These are phyloP conservation scores for Eilema caniola DNA, from an alignment of 2,888 invertebrate genomes.

Conservation along the genomic window DNA sequence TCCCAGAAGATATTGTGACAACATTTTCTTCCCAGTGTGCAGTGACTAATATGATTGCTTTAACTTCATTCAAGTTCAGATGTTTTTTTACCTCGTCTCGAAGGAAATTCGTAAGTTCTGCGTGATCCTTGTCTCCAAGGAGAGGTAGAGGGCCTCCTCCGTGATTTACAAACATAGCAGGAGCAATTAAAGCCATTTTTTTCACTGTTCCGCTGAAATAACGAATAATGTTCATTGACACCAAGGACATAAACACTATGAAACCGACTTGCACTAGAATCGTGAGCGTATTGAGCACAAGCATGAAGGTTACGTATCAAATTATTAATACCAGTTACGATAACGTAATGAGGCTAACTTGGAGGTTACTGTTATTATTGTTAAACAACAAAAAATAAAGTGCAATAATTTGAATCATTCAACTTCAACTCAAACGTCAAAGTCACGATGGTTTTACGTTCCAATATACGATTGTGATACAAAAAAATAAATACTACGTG, in stretches of 20 bases:
- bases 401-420: background rate
- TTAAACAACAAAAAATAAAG: background rate
- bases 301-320: slow-evolving; percentile 66
- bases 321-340: slow-evolving; percentile 29
- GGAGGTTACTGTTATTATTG: slow-evolving; percentile 30
- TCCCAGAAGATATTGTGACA: slow-evolving; percentile 79
- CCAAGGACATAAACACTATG: slow-evolving; percentile 77
- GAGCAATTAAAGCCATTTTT: slow-evolving; percentile 77
- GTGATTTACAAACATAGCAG: slow-evolving; percentile 81
- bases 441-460: slow-evolving; percentile 14
- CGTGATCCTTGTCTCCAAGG: slow-evolving; percentile 76
- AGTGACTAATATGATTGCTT: slow-evolving; percentile 79
- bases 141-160: slow-evolving; percentile 81
- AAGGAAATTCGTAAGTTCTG: slow-evolving; percentile 72
- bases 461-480: slow-evolving; percentile 27
- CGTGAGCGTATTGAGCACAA: slow-evolving; percentile 77
- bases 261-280: slow-evolving; percentile 75
- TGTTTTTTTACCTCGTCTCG: slow-evolving; percentile 76
- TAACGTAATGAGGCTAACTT: slow-evolving; percentile 31
- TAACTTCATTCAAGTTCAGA: slow-evolving; percentile 71
- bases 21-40: slow-evolving; percentile 80
- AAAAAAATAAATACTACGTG: background rate
- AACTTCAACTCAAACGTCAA: too few species aligned
- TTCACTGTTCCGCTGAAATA: slow-evolving; percentile 68
- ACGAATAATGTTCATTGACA: slow-evolving; percentile 80